A percentile compares a stretch with the other conserved stretches of the same genome.
Evolutionary conservation across 2,797 vertebrate species (phyloP).

Genomic region (Dallia pectoralis): DNA sequence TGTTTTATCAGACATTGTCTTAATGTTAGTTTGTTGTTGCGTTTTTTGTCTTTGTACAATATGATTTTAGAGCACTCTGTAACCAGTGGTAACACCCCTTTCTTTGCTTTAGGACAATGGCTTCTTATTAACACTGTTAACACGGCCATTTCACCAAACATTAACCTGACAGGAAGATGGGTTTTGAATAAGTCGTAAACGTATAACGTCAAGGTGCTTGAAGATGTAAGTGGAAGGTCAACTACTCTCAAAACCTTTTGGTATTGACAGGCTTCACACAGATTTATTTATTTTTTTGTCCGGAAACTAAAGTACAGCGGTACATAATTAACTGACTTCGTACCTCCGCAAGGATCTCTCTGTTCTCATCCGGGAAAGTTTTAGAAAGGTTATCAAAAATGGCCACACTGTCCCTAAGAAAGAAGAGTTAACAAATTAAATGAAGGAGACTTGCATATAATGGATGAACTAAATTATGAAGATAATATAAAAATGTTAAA

Average conservation of each 20-base stretch:
- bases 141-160: conserved; percentile 45
- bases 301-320: background rate
- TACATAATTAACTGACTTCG: conserved; percentile 2
- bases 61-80: conserved; percentile 30
- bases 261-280: background rate
- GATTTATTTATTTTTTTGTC: background rate
- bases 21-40: no score
- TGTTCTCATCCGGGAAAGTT: conserved; percentile 85
- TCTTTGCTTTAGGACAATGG: conserved; percentile 23
- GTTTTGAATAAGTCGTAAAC: conserved; percentile 43
- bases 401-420: conserved; percentile 70
- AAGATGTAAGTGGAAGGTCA: background rate
- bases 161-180: conserved; percentile 37
- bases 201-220: background rate
- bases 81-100: conserved; percentile 44
- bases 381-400: conserved; percentile 79
- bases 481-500: background rate
- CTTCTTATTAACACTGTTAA: conserved; percentile 44
- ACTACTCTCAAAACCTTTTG: background rate
- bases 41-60: background rate
- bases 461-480: background rate
- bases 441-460: background rate
- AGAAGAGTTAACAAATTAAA: background rate
- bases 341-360: conserved; percentile 81
- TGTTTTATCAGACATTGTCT: no score